Base-by-base conservation (phyloP, 2,888 invertebrate species). In the Automeris io region DNA sequence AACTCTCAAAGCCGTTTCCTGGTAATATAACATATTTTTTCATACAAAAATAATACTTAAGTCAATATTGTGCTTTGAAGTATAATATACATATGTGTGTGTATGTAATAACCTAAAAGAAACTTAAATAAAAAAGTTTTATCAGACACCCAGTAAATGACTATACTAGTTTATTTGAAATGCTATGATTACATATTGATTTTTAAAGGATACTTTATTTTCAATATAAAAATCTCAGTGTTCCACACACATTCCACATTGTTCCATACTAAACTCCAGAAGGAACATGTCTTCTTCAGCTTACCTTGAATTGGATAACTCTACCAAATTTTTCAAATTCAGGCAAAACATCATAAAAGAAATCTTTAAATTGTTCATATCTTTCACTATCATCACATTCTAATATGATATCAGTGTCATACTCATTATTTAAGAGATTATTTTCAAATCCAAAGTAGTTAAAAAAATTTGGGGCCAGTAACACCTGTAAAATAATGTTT, bases 341-440 rank as follows among this genome's bases (percentile, higher is more conserved):
- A 2, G 92, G 91, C 22, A 95, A 68, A 7, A 96, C 93, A 82
- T 98, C 97, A 47, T 89, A 86, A 62, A 94, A 97, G 72, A 97
- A 97, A 8, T 94, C 93, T 54, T 90, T 88, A 63, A 94, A 98
- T 58, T 94, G 92, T 34, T 88, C 87, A 42, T 94, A 92, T 5
- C 93, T 90, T 53, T 98, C 98, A 18, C 80, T 87, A 38, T 92
- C 93, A 53, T 95, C 96, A 78, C 91, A 95, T 73, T 98, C 97
- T 25, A 98, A 77, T 50, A 88, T 88, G 4, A 93, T 87, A 70
- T 97, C 97, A 39, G 91, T 91, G 39, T 94, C 94, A 71, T 94
- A 92, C 68, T 96, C 96, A 61, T 92, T 93, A 13, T 88, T 33
- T 8, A 9, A 21, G 18, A 36, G 36, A n/a, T 32, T 40, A 25